phyloP scores from a whole-genome alignment of 2,888 invertebrate genomes.

The Fissipunctia ypsillon region DNA sequence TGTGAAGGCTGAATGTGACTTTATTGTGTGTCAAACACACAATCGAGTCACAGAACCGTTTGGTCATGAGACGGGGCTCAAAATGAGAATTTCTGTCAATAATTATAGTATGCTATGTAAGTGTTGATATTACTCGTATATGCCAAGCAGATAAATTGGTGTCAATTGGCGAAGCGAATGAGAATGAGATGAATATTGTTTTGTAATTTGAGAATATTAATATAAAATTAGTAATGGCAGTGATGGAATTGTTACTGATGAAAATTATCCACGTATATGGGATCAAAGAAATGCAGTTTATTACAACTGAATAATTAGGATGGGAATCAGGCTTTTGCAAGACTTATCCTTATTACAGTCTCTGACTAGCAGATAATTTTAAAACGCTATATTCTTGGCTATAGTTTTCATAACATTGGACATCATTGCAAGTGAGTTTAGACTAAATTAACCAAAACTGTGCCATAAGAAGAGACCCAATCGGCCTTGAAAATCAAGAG shows the following conservation, averaged over 20 bases:
- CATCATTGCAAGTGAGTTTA: background rate
- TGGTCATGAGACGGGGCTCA: too few relatives aligned
- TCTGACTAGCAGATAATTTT: background rate
- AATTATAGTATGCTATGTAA: background rate
- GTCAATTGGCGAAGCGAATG: background rate
- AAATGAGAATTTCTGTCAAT: too few relatives aligned
- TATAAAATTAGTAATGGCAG: background rate
- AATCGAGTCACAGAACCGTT: too few relatives aligned
- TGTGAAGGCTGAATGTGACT: too few relatives aligned
- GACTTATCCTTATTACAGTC: background rate
- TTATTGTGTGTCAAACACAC: too few relatives aligned
- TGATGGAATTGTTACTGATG: background rate
- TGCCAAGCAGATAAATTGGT: background rate
- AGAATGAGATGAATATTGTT: too few relatives aligned
- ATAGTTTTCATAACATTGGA: background rate
- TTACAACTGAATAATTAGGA: background rate
- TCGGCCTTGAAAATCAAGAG: conserved; percentile 27
- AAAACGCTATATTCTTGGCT: too few relatives aligned
- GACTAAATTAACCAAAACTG: background rate
- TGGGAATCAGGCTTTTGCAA: background rate
- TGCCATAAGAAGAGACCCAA: background rate
- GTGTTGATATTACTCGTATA: background rate
- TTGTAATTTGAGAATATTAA: background rate
- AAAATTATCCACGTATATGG: too few relatives aligned
- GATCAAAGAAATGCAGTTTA: background rate